Base-by-base conservation (phyloP, 1,140 invertebrate species). In the Alviniconcha marisindica region DNA sequence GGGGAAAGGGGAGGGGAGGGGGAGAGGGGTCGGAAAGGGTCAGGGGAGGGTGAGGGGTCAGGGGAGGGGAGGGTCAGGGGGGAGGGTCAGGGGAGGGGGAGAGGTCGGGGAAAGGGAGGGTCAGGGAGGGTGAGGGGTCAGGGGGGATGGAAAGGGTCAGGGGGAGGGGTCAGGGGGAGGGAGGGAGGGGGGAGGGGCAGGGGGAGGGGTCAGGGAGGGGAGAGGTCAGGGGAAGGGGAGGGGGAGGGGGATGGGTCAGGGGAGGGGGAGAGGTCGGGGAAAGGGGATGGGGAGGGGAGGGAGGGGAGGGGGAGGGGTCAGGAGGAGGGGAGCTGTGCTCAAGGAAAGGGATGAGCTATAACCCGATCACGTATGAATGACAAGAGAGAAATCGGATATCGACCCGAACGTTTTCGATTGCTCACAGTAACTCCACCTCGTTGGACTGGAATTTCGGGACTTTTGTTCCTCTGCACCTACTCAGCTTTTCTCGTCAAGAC, bases 41-140 rank as follows among this genome's bases (percentile, higher is more conserved):
- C 21, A 60, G n/a, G 28, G 24, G 56, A 60, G 28, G 56, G 28
- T n/a, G 82, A 33, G 69, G 38, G 7, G 60, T 42, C 24, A 66
- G 36, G 63, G 24, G 38, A 51, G 42, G 48, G 48, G 40, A 77
- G 48, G 74, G 31, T 7, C 5, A 48, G 31, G 71, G 73, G 71
- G 14, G 38, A 60, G 38, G 69, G 36, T 40, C 28, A 81, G 83
- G n/a, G 36, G 69, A 33, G 77, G n/a, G 54, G 40, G 80, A 69
- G 42, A 74, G 48, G 74, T 71, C 24, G 56, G 73, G 33, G 71
- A 33, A 71, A n/a, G n/a, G 36, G n/a, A 33, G 7, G 36, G 33
- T 3, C 48, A 51, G n/a, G 36, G 12, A 54, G 40, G n/a, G n/a
- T n/a, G n/a, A n/a, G n/a, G n/a, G n/a, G n/a, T n/a, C n/a, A n/a